Evolutionary conservation across 2,113 vertebrate genomes (phyloP).

Genomic region (Aspiorhynchus laticeps): DNA sequence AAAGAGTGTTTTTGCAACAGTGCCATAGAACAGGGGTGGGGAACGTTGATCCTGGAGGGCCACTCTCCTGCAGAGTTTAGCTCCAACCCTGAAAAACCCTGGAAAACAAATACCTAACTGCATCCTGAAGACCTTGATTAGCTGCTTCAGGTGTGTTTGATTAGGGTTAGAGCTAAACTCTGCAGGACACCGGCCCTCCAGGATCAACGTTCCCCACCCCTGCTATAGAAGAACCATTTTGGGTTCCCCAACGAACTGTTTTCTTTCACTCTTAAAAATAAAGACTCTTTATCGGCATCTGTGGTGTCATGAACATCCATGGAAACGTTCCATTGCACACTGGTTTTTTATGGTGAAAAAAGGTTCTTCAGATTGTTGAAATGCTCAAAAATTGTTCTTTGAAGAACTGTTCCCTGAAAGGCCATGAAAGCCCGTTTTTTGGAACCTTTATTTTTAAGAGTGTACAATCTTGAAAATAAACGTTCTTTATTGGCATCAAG

Average conservation of each 20-base stretch:
- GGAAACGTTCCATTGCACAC: background rate
- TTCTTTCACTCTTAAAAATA: background rate
- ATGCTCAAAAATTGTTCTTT: background rate
- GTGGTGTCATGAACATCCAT: background rate
- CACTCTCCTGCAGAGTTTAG: too few relatives aligned
- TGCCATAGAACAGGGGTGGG: background rate
- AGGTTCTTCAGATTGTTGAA: background rate
- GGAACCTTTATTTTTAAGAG: background rate
- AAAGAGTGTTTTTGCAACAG: background rate
- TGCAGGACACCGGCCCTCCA: too few relatives aligned
- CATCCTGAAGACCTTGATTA: too few relatives aligned
- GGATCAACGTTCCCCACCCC: too few relatives aligned
- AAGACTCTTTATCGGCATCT: background rate
- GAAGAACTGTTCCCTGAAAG: background rate
- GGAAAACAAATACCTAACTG: too few relatives aligned
- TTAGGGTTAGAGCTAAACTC: too few relatives aligned
- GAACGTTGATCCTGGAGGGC: too few relatives aligned
- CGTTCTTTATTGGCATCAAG: background rate
- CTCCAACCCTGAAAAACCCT: too few relatives aligned
- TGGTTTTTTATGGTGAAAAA: background rate
- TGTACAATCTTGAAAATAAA: background rate
- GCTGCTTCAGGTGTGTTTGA: too few relatives aligned
- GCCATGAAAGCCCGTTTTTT: background rate
- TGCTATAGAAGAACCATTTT: background rate
- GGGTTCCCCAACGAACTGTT: background rate